Evolutionary conservation across 2,888 invertebrate species (phyloP), one percentile per base, ranked within the genome.

Genomic region (Thymelicus sylvestris): DNA sequence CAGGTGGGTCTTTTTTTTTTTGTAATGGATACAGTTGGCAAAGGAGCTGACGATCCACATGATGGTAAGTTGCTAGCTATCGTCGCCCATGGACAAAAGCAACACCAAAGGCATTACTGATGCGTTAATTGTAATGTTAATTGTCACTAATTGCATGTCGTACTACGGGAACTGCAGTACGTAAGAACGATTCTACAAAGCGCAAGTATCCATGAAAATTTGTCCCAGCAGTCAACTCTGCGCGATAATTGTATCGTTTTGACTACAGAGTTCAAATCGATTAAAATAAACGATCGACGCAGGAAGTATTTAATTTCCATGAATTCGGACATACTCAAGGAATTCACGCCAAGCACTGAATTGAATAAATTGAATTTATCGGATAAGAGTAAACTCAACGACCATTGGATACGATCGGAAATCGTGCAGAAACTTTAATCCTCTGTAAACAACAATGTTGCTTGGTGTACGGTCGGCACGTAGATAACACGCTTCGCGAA

Each of bases 401-500:
- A 13, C 10, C 7, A 7, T 63, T 10, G 31, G 15, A 52, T 52
- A 64, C 38, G 64, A 64, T 64, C 12, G 50, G 50, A 52, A 38
- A 64, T 52, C 64, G 63, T 31, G 24, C 8, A 59, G 13, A 15
- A 64, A 10, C 4, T 2, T 39, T 31, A 15, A 7, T 15, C n/a
- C 13, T 15, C 8, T 15, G 12, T 39, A 39, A 64, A 19, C 60
- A 50, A 60, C 60, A 50, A 50, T 61, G 67, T 60, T 60, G 67
- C 5, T 60, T 4, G 15, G 31, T 13, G 60, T 74, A 67, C 73
- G 61, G 55, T 62, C 66, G 72, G 63, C 55, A 68, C 62, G 66
- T 31, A 41, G 52, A 52, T 52, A 52, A 48, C 71, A 60, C 66
- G 69, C 68, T 63, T 71, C 71, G 71, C 73, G 75, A 78, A 76